These are phyloP conservation scores for Leptinotarsa juncta DNA, from an alignment of 2,888 invertebrate genomes.

Conservation along the genomic window DNA sequence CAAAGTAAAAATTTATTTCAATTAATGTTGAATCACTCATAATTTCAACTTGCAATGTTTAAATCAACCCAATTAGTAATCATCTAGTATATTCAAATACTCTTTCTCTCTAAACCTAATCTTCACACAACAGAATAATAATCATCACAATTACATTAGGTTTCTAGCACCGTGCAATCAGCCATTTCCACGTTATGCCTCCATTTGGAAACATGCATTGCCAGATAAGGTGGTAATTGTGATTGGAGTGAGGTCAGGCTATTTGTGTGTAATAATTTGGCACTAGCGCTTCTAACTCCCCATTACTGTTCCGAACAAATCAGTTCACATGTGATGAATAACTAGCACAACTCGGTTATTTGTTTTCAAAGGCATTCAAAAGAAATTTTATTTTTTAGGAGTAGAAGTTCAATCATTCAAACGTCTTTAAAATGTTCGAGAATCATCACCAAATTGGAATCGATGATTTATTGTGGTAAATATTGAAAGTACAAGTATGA, in stretches of 20 bases:
- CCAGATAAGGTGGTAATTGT: slow-evolving; percentile 12
- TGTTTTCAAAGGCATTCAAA: not conserved
- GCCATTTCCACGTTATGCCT: slow-evolving; percentile 12
- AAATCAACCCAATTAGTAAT: not conserved
- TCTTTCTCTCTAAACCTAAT: not conserved
- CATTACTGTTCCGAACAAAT: not conserved
- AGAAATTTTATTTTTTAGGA: too few species aligned
- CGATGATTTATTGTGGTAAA: too few species aligned
- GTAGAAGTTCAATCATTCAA: too few species aligned
- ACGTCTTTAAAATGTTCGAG: too few species aligned
- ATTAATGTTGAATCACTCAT: not conserved
- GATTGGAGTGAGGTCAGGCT: slow-evolving; percentile 9
- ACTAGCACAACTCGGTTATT: not conserved
- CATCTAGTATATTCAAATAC: not conserved
- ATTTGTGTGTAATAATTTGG: slow-evolving; percentile 13
- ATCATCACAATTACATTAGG: slow-evolving; percentile 1
- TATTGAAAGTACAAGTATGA: too few species aligned
- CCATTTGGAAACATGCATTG: slow-evolving; percentile 2
- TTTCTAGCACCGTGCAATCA: slow-evolving; percentile 1
- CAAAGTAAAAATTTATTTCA: too few species aligned
- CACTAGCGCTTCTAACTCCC: slow-evolving; percentile 1
- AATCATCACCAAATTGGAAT: too few species aligned
- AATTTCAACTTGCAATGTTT: not conserved
- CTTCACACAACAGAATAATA: not conserved
- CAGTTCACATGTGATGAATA: not conserved